Percentiles rank a stretch among this genome's conserved stretches.
Evolutionary conservation across 2,113 vertebrate species (phyloP).

Genomic region (Malurus cyaneus): DNA sequence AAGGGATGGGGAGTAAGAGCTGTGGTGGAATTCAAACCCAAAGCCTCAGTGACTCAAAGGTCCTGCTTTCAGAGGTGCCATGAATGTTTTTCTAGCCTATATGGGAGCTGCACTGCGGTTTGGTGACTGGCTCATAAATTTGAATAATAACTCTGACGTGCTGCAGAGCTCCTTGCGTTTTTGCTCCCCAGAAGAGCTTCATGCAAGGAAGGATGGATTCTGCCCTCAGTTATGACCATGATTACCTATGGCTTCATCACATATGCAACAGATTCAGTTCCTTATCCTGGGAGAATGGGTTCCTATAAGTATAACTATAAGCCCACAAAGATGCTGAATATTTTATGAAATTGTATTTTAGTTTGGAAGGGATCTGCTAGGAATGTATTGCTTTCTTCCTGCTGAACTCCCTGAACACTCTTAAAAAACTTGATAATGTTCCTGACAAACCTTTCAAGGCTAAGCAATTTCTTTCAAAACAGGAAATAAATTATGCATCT

Average conservation of each 20-base stretch:
- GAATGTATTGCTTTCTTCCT: slow-evolving; percentile 44
- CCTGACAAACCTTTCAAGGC: slow-evolving; percentile 60
- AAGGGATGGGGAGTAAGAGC: neutral
- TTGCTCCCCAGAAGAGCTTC: neutral
- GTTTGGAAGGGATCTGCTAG: slow-evolving; percentile 35
- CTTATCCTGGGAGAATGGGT: slow-evolving; percentile 33
- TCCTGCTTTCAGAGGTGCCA: neutral
- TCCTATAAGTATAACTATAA: slow-evolving; percentile 57
- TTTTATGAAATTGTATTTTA: slow-evolving; percentile 59
- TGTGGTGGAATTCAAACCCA: neutral
- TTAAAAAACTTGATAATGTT: slow-evolving; percentile 53
- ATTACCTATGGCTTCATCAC: slow-evolving; percentile 39
- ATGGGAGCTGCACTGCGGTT: neutral
- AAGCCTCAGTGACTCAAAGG: neutral
- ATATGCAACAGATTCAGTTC: slow-evolving; percentile 36
- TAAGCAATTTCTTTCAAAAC: slow-evolving; percentile 58
- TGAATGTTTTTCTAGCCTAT: neutral
- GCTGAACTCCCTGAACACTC: slow-evolving; percentile 42
- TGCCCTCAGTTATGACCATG: slow-evolving; percentile 6
- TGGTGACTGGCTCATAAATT: slow-evolving; percentile 15
- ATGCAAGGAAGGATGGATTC: neutral
- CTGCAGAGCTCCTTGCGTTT: neutral
- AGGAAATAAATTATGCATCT: slow-evolving; percentile 41
- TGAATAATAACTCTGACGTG: neutral
- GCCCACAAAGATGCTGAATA: slow-evolving; percentile 51